Evolutionary conservation across 2,797 vertebrate species (phyloP).

Genomic region (Lagorchestes hirsutus): DNA sequence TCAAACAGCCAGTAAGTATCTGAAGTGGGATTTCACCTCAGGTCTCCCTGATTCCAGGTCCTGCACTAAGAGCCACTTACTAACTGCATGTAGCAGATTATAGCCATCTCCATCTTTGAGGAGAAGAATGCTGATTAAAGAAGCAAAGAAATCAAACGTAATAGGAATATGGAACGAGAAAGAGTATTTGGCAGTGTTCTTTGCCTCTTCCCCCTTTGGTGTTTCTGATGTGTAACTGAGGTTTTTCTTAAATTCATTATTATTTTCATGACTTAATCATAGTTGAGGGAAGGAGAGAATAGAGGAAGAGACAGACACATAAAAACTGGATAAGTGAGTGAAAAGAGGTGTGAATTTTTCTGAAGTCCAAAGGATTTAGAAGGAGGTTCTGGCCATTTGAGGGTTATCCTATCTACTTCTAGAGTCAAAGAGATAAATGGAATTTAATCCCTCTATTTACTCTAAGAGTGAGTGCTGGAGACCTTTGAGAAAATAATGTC

Average conservation of each 20-base stretch:
- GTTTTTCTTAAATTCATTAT: background rate
- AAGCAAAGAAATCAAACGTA: background rate
- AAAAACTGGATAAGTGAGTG: background rate
- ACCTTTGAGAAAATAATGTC: background rate
- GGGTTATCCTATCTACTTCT: background rate
- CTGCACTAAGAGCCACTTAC: too few relatives aligned
- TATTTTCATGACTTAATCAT: background rate
- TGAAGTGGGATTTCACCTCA: too few relatives aligned
- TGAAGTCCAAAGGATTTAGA: background rate
- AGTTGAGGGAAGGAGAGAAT: background rate
- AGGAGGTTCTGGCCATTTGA: background rate
- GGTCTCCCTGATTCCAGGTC: too few relatives aligned
- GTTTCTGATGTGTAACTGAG: background rate
- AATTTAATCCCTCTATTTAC: background rate
- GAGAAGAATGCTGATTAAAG: too few relatives aligned
- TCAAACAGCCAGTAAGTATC: too few relatives aligned
- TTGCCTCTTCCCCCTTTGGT: background rate
- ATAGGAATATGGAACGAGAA: background rate
- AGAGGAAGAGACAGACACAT: background rate
- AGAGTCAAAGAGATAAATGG: background rate
- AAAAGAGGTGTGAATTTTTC: background rate
- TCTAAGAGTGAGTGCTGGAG: background rate
- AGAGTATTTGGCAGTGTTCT: background rate
- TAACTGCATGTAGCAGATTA: too few relatives aligned
- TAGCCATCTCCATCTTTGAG: too few relatives aligned